Evolutionary conservation across 1,140 invertebrate species (phyloP).

Genomic region (Caenorhabditis tropicalis): DNA sequence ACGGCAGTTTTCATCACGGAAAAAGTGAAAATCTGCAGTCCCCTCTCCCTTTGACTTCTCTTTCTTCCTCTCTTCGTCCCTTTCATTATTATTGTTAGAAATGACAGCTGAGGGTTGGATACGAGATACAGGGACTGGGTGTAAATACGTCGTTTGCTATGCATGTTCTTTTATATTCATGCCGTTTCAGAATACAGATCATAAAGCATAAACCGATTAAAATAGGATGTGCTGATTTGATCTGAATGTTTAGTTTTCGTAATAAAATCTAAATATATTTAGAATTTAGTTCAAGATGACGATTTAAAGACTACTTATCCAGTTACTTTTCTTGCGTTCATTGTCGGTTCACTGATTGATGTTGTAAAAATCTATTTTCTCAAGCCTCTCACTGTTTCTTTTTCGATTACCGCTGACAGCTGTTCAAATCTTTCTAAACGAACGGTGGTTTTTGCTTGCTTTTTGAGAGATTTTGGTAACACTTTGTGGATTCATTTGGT

Average conservation of each 20-base stretch:
- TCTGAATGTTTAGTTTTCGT: too few species aligned
- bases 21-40: neutral
- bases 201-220: too few species aligned
- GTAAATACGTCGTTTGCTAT: neutral
- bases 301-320: too few species aligned
- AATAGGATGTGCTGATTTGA: too few species aligned
- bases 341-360: neutral
- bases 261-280: too few species aligned
- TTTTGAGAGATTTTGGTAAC: neutral
- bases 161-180: neutral
- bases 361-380: neutral
- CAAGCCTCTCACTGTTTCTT: neutral
- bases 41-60: neutral
- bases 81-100: neutral
- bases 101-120: slow-evolving; percentile 1
- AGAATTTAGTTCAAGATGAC: too few species aligned
- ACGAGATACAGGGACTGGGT: neutral
- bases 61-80: neutral
- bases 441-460: neutral
- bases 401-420: neutral
- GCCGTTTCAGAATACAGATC: neutral
- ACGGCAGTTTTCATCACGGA: neutral
- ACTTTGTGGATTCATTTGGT: neutral
- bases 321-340: too few species aligned
- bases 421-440: neutral